phyloP scores from a whole-genome alignment of 1,140 invertebrate species.

The Aethina tumida region DNA sequence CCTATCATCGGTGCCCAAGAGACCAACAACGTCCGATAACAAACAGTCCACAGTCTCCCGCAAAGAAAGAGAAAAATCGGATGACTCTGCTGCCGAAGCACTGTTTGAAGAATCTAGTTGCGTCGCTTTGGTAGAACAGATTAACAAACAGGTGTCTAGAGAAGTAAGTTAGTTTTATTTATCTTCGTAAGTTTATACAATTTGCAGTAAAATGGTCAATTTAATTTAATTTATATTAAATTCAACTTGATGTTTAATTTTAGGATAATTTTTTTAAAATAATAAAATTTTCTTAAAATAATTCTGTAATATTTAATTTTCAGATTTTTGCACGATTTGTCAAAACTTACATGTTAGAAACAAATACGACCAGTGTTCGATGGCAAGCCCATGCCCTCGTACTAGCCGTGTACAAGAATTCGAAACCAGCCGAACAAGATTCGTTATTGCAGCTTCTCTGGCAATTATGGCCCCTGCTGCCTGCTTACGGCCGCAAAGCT shows the following conservation, averaged over 20 bases:
- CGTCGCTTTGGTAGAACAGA: constrained; percentile 56
- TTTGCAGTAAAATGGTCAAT: too few relatives aligned
- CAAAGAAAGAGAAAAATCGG: constrained; percentile 54
- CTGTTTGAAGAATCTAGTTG: constrained; percentile 63
- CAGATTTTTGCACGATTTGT: constrained; percentile 76
- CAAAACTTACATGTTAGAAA: constrained; percentile 84
- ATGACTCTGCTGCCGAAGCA: constrained; percentile 55
- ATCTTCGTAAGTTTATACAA: too few relatives aligned
- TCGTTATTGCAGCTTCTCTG: constrained; percentile 74
- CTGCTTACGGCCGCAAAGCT: constrained; percentile 84
- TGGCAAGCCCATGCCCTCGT: constrained; percentile 91
- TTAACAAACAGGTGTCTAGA: constrained; percentile 59
- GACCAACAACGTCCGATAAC: constrained; percentile 12
- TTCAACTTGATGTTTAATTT: too few relatives aligned
- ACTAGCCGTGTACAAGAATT: constrained; percentile 80
- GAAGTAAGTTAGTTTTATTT: too few relatives aligned
- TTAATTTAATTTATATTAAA: too few relatives aligned
- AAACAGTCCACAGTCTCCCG: constrained; percentile 30
- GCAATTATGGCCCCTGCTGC: constrained; percentile 84
- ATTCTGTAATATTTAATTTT: too few relatives aligned
- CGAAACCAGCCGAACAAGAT: constrained; percentile 64
- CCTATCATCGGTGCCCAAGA: constrained; percentile 19
- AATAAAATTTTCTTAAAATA: too few relatives aligned
- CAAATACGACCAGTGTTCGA: constrained; percentile 82
- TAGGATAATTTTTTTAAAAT: too few relatives aligned